Evolutionary conservation across 2,113 vertebrate genomes (phyloP), one percentile per base, ranked within the genome.

Genomic region (Hippocampus zosterae): DNA sequence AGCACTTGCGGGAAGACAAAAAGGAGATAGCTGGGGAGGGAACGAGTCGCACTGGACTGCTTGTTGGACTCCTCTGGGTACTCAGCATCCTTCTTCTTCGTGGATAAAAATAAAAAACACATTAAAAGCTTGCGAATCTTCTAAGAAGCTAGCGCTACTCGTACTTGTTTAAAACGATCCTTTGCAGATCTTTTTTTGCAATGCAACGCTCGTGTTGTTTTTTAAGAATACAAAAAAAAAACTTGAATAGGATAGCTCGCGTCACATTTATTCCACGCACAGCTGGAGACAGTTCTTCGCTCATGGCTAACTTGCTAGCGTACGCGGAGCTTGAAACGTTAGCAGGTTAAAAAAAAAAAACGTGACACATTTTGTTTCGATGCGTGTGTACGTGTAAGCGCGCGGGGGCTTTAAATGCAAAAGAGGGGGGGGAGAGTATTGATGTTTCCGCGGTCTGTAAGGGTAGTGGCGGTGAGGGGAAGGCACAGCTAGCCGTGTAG

Each of bases 81-180:
- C 79, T 71, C 16, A 82, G 74, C 88, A 84, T 79, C 72, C 48
- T 82, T 63, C 8, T 40, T 78, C 65, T 73, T 53, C 50, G 55
- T 78, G 90, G 89, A 90, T 88, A 90, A 82, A 87, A 84, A 65
- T n/a, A 41, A 21, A 63, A n/a, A 62, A 25, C 3, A 63, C 41
- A 15, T 23, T 9, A 25, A 23, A 64, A 42, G 13, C 25, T 13
- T 23, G 67, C 77, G 66, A 69, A 48, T 76, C 82, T 87, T 80
- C 90, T 92, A 91, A 91, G 87, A 74, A 74, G 27, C 57, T 60
- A 33, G 50, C 67, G 64, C 50, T 21, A 64, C 9, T 40, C 16
- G 8, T 3, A 6, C 19, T n/a, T 15, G 33, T 18, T 37, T 19
- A 1, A 52, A 40, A n/a, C 21, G 42, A 6, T 15, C 8, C n/a